A percentile compares a stretch with the other conserved stretches of the same genome.
These are phyloP conservation scores for Oligia strigilis DNA, from an alignment of 2,888 invertebrate species.

Conservation along the genomic window DNA sequence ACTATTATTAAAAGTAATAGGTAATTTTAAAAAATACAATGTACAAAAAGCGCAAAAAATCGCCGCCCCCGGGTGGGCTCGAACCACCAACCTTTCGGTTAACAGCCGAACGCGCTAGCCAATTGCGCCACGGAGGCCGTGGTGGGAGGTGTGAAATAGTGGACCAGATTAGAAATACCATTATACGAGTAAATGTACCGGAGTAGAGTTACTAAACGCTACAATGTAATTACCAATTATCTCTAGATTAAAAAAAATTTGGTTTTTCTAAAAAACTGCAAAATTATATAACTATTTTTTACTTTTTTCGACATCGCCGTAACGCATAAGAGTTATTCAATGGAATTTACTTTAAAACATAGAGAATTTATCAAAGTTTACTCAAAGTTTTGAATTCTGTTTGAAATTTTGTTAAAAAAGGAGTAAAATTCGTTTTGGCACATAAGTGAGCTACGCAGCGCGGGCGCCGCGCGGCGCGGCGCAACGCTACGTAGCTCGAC, in stretches of 20 bases:
- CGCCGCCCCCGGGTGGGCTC: constrained; percentile 98
- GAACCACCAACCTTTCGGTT: constrained; percentile 99
- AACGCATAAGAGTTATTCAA: no score
- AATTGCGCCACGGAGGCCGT: constrained; percentile 97
- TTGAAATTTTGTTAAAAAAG: no score
- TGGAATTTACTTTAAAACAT: no score
- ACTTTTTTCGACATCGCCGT: no score
- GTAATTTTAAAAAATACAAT: no score
- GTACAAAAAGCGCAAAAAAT: constrained; percentile 22
- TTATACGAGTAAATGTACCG: background rate
- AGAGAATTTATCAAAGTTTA: no score
- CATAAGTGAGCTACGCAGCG: no score
- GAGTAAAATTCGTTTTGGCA: no score
- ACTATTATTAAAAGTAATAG: background rate
- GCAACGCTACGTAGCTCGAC: no score
- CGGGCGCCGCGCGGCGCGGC: no score
- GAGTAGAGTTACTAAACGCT: background rate
- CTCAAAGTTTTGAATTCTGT: no score
- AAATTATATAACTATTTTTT: background rate
- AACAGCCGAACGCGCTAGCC: constrained; percentile 99
- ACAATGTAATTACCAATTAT: background rate
- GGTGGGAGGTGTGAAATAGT: constrained; percentile 31
- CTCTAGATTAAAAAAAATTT: background rate
- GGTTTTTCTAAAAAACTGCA: background rate
- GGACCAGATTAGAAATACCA: background rate